A percentile compares a stretch with the other conserved stretches of the same genome.
phyloP scores from a whole-genome alignment of 1,140 invertebrate genomes.

The Carcinoscorpius rotundicauda region DNA sequence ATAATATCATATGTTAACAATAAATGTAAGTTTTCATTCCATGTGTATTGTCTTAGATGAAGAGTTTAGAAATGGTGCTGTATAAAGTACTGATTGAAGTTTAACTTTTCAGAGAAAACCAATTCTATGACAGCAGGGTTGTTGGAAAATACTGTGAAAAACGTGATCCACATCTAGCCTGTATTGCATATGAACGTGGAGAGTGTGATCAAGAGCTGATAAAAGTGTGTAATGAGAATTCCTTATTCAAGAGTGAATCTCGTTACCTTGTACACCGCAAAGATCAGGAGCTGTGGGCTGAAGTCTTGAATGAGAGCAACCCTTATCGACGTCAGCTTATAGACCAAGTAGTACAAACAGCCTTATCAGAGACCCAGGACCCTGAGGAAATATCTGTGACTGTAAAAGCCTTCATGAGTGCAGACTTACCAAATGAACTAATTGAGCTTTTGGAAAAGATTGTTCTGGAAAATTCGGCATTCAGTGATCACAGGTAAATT shows the following conservation, averaged over 20 bases:
- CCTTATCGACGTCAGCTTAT: conserved; percentile 91
- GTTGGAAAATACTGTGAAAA: conserved; percentile 99
- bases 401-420: conserved; percentile 99
- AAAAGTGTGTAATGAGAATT: conserved; percentile 37
- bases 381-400: conserved; percentile 99
- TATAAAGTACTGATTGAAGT: too few relatives aligned
- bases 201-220: conserved; percentile 96
- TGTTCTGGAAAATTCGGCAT: conserved; percentile 94
- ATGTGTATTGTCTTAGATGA: too few relatives aligned
- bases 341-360: conserved; percentile 93
- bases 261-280: conserved; percentile 83
- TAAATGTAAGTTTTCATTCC: too few relatives aligned
- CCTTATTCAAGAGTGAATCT: conserved; percentile 43
- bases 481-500: conserved; percentile 75
- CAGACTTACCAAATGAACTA: conserved; percentile 97
- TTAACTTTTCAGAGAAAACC: conserved; percentile 54
- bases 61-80: too few relatives aligned
- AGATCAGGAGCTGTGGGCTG: conserved; percentile 93
- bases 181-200: conserved; percentile 96
- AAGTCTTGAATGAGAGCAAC: conserved; percentile 88
- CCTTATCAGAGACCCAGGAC: conserved; percentile 86
- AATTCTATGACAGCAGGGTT: conserved; percentile 88
- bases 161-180: conserved; percentile 95
- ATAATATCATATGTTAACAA: too few relatives aligned
- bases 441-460: conserved; percentile 99